Evolutionary conservation across 2,113 vertebrate genomes (phyloP), one percentile per base, ranked within the genome.

Genomic region (Alethe diademata): DNA sequence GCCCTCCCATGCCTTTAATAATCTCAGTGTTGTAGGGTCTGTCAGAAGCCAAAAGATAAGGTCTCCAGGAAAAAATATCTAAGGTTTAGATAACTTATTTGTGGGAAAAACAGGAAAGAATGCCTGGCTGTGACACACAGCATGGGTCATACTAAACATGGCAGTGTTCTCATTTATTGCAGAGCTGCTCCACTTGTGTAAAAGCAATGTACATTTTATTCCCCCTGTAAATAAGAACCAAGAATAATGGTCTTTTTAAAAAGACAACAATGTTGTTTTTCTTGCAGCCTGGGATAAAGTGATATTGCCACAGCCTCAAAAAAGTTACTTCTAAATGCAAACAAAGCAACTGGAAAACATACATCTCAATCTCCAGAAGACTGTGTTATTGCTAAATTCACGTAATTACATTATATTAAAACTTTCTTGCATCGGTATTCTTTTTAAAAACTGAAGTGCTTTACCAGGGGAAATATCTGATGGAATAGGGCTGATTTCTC

Each of bases 391-490:
- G 25, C 8, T 81, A 81, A 64, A 53, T 64, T 67, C 19, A 79
- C 25, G 61, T 79, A 16, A 73, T 81, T 75, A 51, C 43, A 35
- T 14, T 14, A 12, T 19, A 13, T 69, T 64, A 80, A 29, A 76
- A n/a, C 28, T 45, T 51, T 64, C 35, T 33, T 36, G n/a, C 14
- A 19, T 45, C 0, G 1, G 2, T 72, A 86, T 65, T 67, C 19
- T 71, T 50, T 51, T 69, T 26, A 71, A 79, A 79, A 81, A 90
- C 22, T 62, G 24, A 56, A 92, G 18, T 95, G 25, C 33, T 54
- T 97, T 96, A 99, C 98, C 98, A 97, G 98, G 97, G 95, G 98
- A 98, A 96, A 99, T 95, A 51, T 98, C 98, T 51, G 93, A 25
- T 14, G 98, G 98, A 90, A 98, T 97, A 71, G 96, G 97, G 83